A percentile compares a stretch with the other conserved stretches of the same genome.
Evolutionary conservation across 2,113 vertebrate genomes (phyloP).

Genomic region (Nothobranchius kuhntae): DNA sequence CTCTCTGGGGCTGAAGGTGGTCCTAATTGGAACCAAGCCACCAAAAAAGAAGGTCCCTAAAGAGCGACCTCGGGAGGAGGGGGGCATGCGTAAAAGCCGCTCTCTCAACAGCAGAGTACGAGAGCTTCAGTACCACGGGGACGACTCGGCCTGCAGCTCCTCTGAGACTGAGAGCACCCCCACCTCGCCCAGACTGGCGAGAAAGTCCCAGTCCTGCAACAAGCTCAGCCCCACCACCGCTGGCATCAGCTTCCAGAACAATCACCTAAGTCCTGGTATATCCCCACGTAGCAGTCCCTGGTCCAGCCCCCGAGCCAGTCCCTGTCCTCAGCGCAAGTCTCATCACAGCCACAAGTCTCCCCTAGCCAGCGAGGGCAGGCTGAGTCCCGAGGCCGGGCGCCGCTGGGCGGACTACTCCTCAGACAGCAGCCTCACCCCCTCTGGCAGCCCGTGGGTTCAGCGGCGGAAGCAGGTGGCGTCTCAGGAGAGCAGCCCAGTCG

Average conservation of each 20-base stretch:
- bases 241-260: slow-evolving; percentile 76
- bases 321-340: slow-evolving; percentile 86
- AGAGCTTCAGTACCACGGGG: slow-evolving; percentile 89
- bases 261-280: slow-evolving; percentile 89
- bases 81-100: slow-evolving; percentile 78
- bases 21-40: slow-evolving; percentile 92
- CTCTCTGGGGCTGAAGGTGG: slow-evolving; percentile 81
- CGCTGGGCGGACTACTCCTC: slow-evolving; percentile 91
- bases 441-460: slow-evolving; percentile 95
- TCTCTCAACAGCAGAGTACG: slow-evolving; percentile 91
- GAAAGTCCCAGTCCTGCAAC: slow-evolving; percentile 76
- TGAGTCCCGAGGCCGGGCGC: slow-evolving; percentile 80
- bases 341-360: slow-evolving; percentile 84
- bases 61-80: slow-evolving; percentile 83
- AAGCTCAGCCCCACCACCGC: slow-evolving; percentile 85
- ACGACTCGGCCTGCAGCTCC: slow-evolving; percentile 94
- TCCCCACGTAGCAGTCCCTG: slow-evolving; percentile 93
- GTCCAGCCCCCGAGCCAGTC: slow-evolving; percentile 87
- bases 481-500: slow-evolving; percentile 87
- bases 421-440: slow-evolving; percentile 92
- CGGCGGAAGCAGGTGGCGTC: slow-evolving; percentile 88
- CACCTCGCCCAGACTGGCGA: slow-evolving; percentile 84
- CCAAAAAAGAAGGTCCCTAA: slow-evolving; percentile 93
- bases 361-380: slow-evolving; percentile 81
- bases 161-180: slow-evolving; percentile 94